Evolutionary conservation across 1,140 invertebrate species (phyloP).

Genomic region (Eurosta solidaginis): DNA sequence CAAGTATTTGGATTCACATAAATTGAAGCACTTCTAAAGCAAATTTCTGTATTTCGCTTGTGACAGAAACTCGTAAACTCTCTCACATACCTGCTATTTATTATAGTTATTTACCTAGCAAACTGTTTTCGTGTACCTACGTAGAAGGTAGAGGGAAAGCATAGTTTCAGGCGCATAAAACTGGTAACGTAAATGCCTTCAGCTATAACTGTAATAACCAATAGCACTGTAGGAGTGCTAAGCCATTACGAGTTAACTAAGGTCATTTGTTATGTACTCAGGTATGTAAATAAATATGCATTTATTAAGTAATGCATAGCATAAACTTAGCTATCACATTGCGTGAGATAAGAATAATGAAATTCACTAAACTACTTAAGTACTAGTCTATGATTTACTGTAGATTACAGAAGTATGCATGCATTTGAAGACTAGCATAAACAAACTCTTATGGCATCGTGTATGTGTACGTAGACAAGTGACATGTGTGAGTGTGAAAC

Average conservation of each 20-base stretch:
- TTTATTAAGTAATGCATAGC: background rate
- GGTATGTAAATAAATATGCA: background rate
- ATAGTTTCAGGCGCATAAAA: background rate
- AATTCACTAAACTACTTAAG: conserved; percentile 5
- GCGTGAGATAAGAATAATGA: conserved; percentile 17
- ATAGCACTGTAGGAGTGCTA: background rate
- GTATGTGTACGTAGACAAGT: too few species aligned
- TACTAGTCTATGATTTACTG: background rate
- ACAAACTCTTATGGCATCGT: too few species aligned
- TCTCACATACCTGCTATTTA: too few species aligned
- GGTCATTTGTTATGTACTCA: background rate
- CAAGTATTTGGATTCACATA: too few species aligned
- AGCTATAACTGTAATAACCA: background rate
- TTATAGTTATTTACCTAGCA: too few species aligned
- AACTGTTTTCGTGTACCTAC: too few species aligned
- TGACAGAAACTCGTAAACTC: too few species aligned
- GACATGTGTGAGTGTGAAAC: too few species aligned
- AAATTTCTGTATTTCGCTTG: too few species aligned
- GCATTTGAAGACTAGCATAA: too few species aligned
- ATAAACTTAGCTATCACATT: background rate
- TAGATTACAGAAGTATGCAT: background rate
- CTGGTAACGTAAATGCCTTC: background rate
- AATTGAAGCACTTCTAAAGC: too few species aligned
- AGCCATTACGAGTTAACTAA: background rate
- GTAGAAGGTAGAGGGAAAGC: background rate